phyloP scores from a whole-genome alignment of 2,888 invertebrate species.

The Alviniconcha strummeri region DNA sequence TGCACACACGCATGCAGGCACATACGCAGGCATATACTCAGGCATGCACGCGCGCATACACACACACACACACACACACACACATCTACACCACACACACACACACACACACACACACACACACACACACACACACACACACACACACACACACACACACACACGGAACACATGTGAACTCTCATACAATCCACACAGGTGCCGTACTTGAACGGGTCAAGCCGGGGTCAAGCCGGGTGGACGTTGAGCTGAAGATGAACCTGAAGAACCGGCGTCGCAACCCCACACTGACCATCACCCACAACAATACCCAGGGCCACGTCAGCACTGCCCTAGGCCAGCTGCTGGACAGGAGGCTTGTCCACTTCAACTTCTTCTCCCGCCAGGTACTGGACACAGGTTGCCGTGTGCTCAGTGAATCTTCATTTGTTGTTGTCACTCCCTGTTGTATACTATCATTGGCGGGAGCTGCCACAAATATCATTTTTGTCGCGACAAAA shows the following conservation, averaged over 20 bases:
- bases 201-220: neutral
- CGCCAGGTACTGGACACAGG: neutral
- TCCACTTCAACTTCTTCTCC: conserved; percentile 16
- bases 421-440: neutral
- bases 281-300: conserved; percentile 6
- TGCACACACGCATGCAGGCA: too few relatives aligned
- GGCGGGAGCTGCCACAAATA: too few relatives aligned
- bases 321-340: neutral
- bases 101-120: too few relatives aligned
- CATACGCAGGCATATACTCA: too few relatives aligned
- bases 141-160: too few relatives aligned
- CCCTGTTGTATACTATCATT: too few relatives aligned
- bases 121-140: too few relatives aligned
- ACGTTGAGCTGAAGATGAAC: conserved; percentile 15
- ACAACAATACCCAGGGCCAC: neutral
- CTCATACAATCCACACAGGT: conserved; percentile 2
- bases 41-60: too few relatives aligned
- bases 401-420: neutral
- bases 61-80: too few relatives aligned
- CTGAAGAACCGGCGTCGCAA: neutral
- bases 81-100: too few relatives aligned
- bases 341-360: neutral
- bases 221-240: neutral
- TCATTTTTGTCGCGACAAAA: too few relatives aligned
- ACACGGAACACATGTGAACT: too few relatives aligned